Evolutionary conservation across 2,888 invertebrate genomes (phyloP).

Genomic region (Drosophila greeni): DNA sequence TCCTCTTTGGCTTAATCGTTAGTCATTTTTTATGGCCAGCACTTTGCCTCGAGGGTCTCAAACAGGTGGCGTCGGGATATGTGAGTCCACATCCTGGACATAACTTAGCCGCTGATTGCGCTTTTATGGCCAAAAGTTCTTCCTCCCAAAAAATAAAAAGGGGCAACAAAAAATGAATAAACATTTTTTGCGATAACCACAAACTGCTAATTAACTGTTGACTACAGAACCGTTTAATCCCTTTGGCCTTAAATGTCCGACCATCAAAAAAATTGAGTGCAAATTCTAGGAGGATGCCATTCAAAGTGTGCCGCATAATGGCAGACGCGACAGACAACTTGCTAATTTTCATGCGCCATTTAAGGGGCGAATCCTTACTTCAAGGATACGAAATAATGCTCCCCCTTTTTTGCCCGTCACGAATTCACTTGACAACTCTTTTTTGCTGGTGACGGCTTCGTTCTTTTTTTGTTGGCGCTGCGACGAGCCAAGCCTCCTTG

Average conservation of each 20-base stretch:
- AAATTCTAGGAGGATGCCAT: conserved; percentile 41
- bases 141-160: background rate
- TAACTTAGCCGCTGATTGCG: conserved; percentile 75
- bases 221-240: conserved; percentile 56
- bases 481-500: conserved; percentile 49
- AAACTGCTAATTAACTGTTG: conserved; percentile 69
- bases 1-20: conserved; percentile 60
- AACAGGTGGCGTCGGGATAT: conserved; percentile 70
- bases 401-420: conserved; percentile 43
- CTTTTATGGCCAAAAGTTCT: conserved; percentile 75
- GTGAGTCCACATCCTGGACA: conserved; percentile 49
- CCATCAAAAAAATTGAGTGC: conserved; percentile 38
- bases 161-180: background rate
- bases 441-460: conserved; percentile 40
- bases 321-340: conserved; percentile 65
- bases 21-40: conserved; percentile 76
- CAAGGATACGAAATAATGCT: background rate
- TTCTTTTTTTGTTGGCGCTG: conserved; percentile 20
- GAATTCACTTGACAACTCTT: conserved; percentile 72
- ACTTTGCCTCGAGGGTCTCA: conserved; percentile 54
- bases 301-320: conserved; percentile 71
- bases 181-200: conserved; percentile 56
- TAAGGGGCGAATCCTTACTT: conserved; percentile 52
- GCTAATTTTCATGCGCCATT: conserved; percentile 78
- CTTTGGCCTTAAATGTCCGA: conserved; percentile 37